These are phyloP conservation scores for Gonatopus flavifemur DNA, from an alignment of 1,140 invertebrate genomes.

Conservation along the genomic window DNA sequence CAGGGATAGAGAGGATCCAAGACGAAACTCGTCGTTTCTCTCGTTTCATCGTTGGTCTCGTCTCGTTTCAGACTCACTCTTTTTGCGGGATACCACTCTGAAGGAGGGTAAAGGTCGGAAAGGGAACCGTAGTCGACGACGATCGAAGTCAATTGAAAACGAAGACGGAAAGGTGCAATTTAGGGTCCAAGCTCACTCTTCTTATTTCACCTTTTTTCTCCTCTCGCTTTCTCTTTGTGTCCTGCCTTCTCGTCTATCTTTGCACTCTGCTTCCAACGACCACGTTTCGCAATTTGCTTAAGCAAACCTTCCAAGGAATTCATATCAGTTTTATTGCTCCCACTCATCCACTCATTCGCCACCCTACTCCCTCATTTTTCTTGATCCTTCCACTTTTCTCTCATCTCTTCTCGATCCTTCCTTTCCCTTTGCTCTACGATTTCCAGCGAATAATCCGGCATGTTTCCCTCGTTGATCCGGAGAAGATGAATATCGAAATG, in stretches of 20 bases:
- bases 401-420: neutral
- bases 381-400: conserved; percentile 1
- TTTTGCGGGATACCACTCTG: too few species aligned
- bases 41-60: neutral
- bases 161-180: too few species aligned
- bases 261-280: conserved; percentile 6
- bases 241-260: neutral
- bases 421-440: conserved; percentile 10
- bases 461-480: neutral
- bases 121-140: too few species aligned
- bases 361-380: neutral
- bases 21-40: conserved; percentile 24
- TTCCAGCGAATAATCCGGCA: conserved; percentile 13
- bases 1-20: too few species aligned
- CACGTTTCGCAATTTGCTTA: conserved; percentile 43
- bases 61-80: too few species aligned
- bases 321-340: conserved; percentile 30
- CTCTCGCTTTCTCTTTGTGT: neutral
- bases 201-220: too few species aligned
- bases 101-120: too few species aligned
- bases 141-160: too few species aligned
- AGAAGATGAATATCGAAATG: neutral
- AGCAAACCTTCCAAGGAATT: conserved; percentile 45
- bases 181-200: too few species aligned
- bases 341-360: neutral